Conservation (phyloP, 2,797 vertebrate genomes). For the Oreochromis mossambicus region DNA sequence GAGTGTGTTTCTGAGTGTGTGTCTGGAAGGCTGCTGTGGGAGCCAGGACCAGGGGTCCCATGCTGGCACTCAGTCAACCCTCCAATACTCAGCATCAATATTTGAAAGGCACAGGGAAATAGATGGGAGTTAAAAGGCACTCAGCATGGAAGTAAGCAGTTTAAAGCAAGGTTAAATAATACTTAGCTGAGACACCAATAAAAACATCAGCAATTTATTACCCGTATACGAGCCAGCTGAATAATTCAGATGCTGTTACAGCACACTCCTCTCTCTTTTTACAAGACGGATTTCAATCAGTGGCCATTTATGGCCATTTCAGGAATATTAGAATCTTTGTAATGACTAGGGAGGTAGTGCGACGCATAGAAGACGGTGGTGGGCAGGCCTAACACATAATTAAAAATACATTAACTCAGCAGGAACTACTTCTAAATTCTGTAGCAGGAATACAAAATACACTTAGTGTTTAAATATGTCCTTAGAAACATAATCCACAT, state of each 20-base stretch:
- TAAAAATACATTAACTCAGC: slow-evolving; percentile 52
- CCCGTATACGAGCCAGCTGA: slow-evolving; percentile 68
- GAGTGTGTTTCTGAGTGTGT: slow-evolving; percentile 36
- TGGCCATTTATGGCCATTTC: slow-evolving; percentile 63
- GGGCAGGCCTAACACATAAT: slow-evolving; percentile 22
- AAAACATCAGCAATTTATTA: slow-evolving; percentile 81
- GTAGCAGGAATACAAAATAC: slow-evolving; percentile 29
- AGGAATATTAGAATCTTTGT: slow-evolving; percentile 36
- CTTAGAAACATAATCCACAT: slow-evolving; percentile 29
- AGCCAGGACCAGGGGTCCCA: slow-evolving; percentile 68
- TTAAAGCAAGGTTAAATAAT: slow-evolving; percentile 85
- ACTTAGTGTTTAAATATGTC: slow-evolving; percentile 47
- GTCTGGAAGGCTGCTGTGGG: slow-evolving; percentile 45
- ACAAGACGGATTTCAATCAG: slow-evolving; percentile 66
- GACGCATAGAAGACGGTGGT: neutral
- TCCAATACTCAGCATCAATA: slow-evolving; percentile 80
- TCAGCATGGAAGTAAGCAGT: slow-evolving; percentile 78
- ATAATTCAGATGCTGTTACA: slow-evolving; percentile 74
- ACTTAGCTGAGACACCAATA: slow-evolving; percentile 79
- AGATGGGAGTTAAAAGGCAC: slow-evolving; percentile 81
- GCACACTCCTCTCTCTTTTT: slow-evolving; percentile 47
- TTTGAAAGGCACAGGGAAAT: slow-evolving; percentile 77
- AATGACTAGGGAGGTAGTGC: slow-evolving; percentile 2
- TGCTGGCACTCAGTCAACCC: slow-evolving; percentile 74
- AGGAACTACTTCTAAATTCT: slow-evolving; percentile 18